Base-by-base conservation (phyloP, 2,888 invertebrate species). In the Chaitophorus viminalis region DNA sequence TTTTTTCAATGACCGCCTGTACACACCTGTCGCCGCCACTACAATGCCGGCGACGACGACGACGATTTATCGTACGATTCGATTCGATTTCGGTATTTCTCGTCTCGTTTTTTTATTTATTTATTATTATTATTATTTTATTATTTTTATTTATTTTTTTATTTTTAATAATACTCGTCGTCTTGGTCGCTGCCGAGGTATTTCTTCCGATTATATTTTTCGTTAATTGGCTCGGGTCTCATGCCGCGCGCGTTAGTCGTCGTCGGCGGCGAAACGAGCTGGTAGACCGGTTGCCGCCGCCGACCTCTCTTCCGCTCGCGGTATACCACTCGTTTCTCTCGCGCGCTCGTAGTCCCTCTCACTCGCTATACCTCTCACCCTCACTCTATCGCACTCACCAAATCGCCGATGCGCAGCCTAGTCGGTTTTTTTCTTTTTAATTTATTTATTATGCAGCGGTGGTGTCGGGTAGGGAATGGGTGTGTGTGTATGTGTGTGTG, bases 301-400 rank as follows among this genome's bases (percentile, higher is more conserved):
- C 89, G 88, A 82, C 89, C 84, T 84, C 89, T 89, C 88, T 85
- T 89, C 78, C 89, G 87, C 82, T 89, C 82, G 68, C 79, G 36
- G 77, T 82, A 46, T 89, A n/a, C n/a, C 76, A 89, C 29, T n/a
- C 68, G 82, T 68, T n/a, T n/a, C 29, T 68, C 79, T 84, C 89
- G 70, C 65, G 54, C 86, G n/a, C n/a, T n/a, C n/a, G n/a, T n/a
- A 54, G 86, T 82, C 84, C 85, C 87, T 76, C 87, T 70, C 88
- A 78, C 84, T 88, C 89, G 83, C 82, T 89, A 78, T 82, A 36
- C 89, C 76, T 89, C 68, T 68, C 29, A 79, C 68, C n/a, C 68
- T n/a, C 77, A 82, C 89, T 70, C 65, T 77, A n/a, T n/a, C 82
- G 25, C 84, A 74, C 88, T 54, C 86, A 78, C 84, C 86, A 75